phyloP scores from a whole-genome alignment of 2,113 vertebrate species.

The Ceratotherium simum region DNA sequence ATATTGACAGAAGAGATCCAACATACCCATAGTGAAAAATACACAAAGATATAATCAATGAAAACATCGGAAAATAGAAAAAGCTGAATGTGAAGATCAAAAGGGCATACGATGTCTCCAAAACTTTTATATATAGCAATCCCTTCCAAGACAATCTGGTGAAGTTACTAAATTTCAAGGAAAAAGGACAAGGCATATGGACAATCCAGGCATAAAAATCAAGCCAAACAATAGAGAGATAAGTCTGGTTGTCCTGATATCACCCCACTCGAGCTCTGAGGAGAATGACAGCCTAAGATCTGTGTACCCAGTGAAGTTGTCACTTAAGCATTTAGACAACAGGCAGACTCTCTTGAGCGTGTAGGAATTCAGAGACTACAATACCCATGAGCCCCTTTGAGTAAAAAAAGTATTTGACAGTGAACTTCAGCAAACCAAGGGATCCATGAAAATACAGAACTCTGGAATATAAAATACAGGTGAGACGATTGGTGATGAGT shows the following conservation, averaged over 20 bases:
- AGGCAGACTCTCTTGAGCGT: not conserved
- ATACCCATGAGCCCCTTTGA: not conserved
- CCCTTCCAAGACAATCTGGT: not conserved
- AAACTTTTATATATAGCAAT: not conserved
- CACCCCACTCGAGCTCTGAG: not conserved
- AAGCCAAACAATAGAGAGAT: not conserved
- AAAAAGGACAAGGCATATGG: not conserved
- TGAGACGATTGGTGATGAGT: not conserved
- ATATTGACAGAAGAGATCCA: not conserved
- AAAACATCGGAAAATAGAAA: slow-evolving; percentile 54
- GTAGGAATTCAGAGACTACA: slow-evolving; percentile 22
- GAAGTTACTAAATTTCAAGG: not conserved
- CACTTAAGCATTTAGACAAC: slow-evolving; percentile 40
- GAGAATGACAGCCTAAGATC: not conserved
- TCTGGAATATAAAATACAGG: not conserved
- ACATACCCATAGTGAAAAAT: slow-evolving; percentile 34
- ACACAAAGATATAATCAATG: slow-evolving; percentile 57
- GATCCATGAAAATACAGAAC: slow-evolving; percentile 24
- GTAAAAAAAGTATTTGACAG: not conserved
- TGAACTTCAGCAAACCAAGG: slow-evolving; percentile 18
- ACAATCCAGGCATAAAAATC: not conserved
- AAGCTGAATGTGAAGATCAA: slow-evolving; percentile 25
- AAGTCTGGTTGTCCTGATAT: not conserved
- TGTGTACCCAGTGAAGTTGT: not conserved
- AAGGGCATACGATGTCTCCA: not conserved